Evolutionary conservation across 2,888 invertebrate genomes (phyloP).

Genomic region (Perdita meconis): DNA sequence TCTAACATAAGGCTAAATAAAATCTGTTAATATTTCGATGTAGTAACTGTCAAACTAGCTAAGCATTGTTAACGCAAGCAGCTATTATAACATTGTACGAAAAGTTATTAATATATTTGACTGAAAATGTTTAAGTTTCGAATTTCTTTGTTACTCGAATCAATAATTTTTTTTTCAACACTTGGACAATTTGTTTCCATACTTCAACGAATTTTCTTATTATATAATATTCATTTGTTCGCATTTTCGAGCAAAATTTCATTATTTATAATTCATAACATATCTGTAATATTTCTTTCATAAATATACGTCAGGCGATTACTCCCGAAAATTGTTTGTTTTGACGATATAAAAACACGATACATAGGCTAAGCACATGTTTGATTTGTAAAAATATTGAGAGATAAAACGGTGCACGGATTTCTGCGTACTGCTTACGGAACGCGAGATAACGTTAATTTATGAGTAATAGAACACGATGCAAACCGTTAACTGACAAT

Average conservation of each 20-base stretch:
- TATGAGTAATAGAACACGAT: slow-evolving; percentile 9
- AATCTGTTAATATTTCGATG: neutral
- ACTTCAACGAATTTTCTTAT: slow-evolving; percentile 8
- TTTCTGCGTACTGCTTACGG: neutral
- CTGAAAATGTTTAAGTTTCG: too few species aligned
- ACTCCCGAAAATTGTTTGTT: slow-evolving; percentile 10
- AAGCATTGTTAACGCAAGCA: slow-evolving; percentile 4
- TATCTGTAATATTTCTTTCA: neutral
- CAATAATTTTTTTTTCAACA: neutral
- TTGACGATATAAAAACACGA: slow-evolving; percentile 24
- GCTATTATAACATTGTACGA: neutral
- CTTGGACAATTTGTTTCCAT: neutral
- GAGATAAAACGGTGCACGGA: neutral
- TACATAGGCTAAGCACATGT: slow-evolving; percentile 39
- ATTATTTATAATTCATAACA: neutral
- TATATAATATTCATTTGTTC: slow-evolving; percentile 6
- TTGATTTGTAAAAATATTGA: slow-evolving; percentile 5
- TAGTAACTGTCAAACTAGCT: neutral
- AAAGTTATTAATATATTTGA: neutral
- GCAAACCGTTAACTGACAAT: slow-evolving; percentile 29
- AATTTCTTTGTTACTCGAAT: neutral
- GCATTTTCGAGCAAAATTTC: neutral
- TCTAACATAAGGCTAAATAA: neutral
- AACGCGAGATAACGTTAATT: slow-evolving; percentile 10
- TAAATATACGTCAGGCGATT: neutral